Conservation (phyloP, 2,888 invertebrate genomes). For the Caenorhabditis sulstoni region DNA sequence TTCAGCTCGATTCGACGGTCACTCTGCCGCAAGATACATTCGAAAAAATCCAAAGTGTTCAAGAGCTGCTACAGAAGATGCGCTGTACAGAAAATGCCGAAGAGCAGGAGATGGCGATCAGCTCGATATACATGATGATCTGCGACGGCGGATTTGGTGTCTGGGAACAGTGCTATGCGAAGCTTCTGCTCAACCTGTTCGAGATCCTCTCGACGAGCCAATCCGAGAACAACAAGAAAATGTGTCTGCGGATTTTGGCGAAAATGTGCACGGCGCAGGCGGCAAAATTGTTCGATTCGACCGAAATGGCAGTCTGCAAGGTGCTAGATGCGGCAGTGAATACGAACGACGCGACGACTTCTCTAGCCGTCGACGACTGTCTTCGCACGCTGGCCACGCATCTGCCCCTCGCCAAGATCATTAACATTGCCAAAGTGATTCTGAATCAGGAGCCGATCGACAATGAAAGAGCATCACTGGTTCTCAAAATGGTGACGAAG, state of each 20-base stretch:
- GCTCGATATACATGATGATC: conserved; percentile 43
- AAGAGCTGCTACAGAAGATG: conserved; percentile 47
- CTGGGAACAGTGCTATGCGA: conserved; percentile 54
- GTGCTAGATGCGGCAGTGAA: conserved; percentile 52
- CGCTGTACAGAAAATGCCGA: conserved; percentile 19
- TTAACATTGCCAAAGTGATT: conserved; percentile 48
- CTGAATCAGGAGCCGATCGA: conserved; percentile 52
- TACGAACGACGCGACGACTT: conserved; percentile 48
- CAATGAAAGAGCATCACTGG: conserved; percentile 33
- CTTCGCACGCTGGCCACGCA: conserved; percentile 52
- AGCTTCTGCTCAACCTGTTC: conserved; percentile 49
- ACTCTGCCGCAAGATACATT: conserved; percentile 33
- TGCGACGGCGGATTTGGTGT: conserved; percentile 46
- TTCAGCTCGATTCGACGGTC: conserved; percentile 53
- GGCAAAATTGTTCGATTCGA: conserved; percentile 48
- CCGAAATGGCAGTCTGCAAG: conserved; percentile 57
- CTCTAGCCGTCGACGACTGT: conserved; percentile 53
- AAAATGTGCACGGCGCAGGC: conserved; percentile 52
- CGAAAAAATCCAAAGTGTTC: conserved; percentile 39
- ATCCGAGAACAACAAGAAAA: conserved; percentile 40
- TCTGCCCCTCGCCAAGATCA: conserved; percentile 47
- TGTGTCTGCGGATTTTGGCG: conserved; percentile 43
- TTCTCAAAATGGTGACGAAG: conserved; percentile 50
- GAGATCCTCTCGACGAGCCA: conserved; percentile 33
- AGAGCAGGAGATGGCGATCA: conserved; percentile 41